These are phyloP conservation scores for Lomographa bimaculata DNA, from an alignment of 2,888 invertebrate genomes.

Conservation along the genomic window DNA sequence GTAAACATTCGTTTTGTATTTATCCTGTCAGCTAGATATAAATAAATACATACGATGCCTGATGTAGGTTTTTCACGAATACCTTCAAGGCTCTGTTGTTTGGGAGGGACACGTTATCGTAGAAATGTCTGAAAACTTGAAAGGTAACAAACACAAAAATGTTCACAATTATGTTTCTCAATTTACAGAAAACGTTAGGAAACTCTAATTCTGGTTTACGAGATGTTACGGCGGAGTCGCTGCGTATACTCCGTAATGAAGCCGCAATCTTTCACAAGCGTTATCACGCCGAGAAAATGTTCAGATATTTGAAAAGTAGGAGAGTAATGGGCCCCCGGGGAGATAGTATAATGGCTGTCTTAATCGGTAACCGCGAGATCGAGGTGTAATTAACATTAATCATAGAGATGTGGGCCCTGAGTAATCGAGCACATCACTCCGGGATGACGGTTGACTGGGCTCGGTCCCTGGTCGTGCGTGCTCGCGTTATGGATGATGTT, in stretches of 20 bases:
- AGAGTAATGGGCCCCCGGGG: conserved; percentile 63
- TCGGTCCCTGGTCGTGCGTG: conserved; percentile 33
- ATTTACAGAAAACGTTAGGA: not conserved
- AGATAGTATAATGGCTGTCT: conserved; percentile 64
- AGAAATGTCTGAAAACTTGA: too few species aligned
- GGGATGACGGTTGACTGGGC: conserved; percentile 31
- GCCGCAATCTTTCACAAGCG: conserved; percentile 20
- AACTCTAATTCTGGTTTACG: not conserved
- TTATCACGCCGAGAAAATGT: conserved; percentile 32
- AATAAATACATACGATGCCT: too few species aligned
- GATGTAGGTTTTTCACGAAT: too few species aligned
- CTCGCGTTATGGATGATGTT: conserved; percentile 51
- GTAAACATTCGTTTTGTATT: too few species aligned
- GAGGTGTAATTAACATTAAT: conserved; percentile 78
- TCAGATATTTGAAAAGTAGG: conserved; percentile 48
- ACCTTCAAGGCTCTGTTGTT: too few species aligned
- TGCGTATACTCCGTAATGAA: conserved; percentile 11
- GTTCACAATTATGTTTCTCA: not conserved
- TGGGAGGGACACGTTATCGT: too few species aligned
- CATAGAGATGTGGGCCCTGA: conserved; percentile 65
- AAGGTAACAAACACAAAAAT: too few species aligned
- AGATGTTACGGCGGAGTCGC: conserved; percentile 1
- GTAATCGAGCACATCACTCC: conserved; percentile 67
- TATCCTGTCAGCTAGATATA: too few species aligned
- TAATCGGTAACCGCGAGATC: conserved; percentile 68